A percentile compares a stretch with the other conserved stretches of the same genome.
These are phyloP conservation scores for Xiphophorus couchianus DNA, from an alignment of 2,113 vertebrate species.

Conservation along the genomic window DNA sequence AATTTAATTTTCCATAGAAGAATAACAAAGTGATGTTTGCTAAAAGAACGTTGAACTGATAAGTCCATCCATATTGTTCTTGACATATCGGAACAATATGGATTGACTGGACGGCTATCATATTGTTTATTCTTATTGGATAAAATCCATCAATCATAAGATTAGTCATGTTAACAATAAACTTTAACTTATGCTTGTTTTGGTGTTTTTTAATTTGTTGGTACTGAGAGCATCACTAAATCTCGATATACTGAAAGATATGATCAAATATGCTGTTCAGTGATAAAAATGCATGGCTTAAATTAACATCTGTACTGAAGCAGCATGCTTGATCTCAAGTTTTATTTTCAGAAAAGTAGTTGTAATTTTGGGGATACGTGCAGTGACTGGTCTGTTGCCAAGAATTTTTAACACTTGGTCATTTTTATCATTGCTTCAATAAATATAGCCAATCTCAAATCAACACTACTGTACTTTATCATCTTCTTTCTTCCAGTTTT, in stretches of 20 bases:
- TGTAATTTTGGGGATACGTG: background rate
- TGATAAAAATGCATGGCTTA: background rate
- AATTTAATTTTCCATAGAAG: background rate
- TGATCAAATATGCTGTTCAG: background rate
- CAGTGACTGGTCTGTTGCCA: background rate
- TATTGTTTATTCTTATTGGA: background rate
- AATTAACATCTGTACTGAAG: background rate
- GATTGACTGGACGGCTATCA: background rate
- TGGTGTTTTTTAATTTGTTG: no score
- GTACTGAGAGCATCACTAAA: no score
- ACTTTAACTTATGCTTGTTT: no score
- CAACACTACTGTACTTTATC: background rate
- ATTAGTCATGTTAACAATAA: no score
- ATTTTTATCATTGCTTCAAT: background rate
- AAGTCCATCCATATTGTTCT: no score
- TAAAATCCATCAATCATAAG: no score
- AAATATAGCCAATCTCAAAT: background rate
- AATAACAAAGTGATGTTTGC: background rate
- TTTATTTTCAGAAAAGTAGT: background rate
- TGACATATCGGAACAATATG: background rate
- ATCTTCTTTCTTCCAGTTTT: background rate
- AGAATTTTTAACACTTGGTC: background rate
- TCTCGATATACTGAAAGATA: background rate
- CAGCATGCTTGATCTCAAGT: background rate
- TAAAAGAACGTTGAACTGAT: background rate